These are phyloP conservation scores for Endotricha flammealis DNA, from an alignment of 2,888 invertebrate genomes.

Conservation along the genomic window DNA sequence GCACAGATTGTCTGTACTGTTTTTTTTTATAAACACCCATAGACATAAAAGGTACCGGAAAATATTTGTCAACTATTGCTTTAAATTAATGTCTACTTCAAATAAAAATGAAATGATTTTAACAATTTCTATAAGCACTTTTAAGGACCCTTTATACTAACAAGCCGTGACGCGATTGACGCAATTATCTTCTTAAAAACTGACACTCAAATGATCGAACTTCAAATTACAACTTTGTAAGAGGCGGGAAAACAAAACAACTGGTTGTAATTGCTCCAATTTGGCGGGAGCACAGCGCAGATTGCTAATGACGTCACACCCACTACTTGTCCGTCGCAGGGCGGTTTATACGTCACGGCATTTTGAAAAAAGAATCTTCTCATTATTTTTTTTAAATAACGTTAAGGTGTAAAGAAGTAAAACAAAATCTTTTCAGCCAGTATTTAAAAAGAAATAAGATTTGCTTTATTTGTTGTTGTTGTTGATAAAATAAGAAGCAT, in stretches of 20 bases:
- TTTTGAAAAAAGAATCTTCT: too few species aligned
- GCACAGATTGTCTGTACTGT: too few species aligned
- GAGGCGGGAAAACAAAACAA: conserved; percentile 48
- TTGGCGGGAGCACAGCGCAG: conserved; percentile 48
- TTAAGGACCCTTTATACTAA: conserved; percentile 1
- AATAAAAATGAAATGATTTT: not conserved
- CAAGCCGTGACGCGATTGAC: conserved; percentile 1
- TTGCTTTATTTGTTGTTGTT: too few species aligned
- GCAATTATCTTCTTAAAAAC: conserved; percentile 8
- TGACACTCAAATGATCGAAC: conserved; percentile 8
- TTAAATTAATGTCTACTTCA: not conserved
- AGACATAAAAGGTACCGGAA: too few species aligned
- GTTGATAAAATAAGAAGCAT: too few species aligned
- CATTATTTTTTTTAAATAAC: too few species aligned
- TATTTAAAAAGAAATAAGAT: too few species aligned
- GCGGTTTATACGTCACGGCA: conserved; percentile 26
- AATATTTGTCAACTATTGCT: too few species aligned
- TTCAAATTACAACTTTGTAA: conserved; percentile 3
- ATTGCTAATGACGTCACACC: conserved; percentile 63
- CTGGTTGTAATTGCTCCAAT: conserved; percentile 61
- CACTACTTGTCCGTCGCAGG: conserved; percentile 30
- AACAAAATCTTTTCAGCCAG: too few species aligned
- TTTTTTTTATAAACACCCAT: too few species aligned
- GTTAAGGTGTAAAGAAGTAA: too few species aligned
- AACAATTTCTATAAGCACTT: not conserved